Percentiles rank a stretch among this genome's conserved stretches.
These are phyloP conservation scores for Drosophila albomicans DNA, from an alignment of 1,140 invertebrate species.

Conservation along the genomic window DNA sequence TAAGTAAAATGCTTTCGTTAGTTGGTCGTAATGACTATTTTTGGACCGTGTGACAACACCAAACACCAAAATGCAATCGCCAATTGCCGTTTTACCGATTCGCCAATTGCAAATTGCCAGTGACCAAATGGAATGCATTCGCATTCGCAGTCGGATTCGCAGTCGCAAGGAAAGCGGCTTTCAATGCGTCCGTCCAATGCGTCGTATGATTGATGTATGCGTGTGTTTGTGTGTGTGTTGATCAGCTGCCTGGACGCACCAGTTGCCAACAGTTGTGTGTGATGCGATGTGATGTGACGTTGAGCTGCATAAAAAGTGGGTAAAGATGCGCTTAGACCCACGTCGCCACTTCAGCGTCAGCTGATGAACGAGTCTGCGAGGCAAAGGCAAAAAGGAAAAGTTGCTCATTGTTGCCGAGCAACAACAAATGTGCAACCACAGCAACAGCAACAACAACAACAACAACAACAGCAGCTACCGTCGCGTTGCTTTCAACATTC, in stretches of 20 bases:
- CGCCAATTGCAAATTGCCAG: slow-evolving; percentile 34
- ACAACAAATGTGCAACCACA: not conserved
- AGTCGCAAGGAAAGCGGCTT: slow-evolving; percentile 46
- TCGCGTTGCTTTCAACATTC: slow-evolving; percentile 44
- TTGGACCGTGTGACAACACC: slow-evolving; percentile 63
- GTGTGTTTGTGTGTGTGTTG: slow-evolving; percentile 1
- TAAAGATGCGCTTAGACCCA: slow-evolving; percentile 73
- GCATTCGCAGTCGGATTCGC: not conserved
- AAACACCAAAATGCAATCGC: slow-evolving; percentile 32
- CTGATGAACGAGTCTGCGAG: slow-evolving; percentile 50
- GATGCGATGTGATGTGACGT: slow-evolving; percentile 8
- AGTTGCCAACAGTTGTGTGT: slow-evolving; percentile 55
- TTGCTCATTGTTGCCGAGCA: slow-evolving; percentile 42
- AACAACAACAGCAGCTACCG: slow-evolving; percentile 27
- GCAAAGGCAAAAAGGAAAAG: slow-evolving; percentile 62
- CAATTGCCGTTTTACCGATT: slow-evolving; percentile 26
- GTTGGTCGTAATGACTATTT: slow-evolving; percentile 77
- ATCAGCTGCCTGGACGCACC: slow-evolving; percentile 50
- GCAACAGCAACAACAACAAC: not conserved
- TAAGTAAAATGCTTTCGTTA: slow-evolving; percentile 48
- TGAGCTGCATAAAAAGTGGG: slow-evolving; percentile 67
- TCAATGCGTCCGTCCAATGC: slow-evolving; percentile 24
- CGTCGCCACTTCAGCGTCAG: slow-evolving; percentile 8
- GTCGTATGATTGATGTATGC: slow-evolving; percentile 66
- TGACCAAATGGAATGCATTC: not conserved